phyloP scores from a whole-genome alignment of 2,888 invertebrate species.

The Ellobium chinense region DNA sequence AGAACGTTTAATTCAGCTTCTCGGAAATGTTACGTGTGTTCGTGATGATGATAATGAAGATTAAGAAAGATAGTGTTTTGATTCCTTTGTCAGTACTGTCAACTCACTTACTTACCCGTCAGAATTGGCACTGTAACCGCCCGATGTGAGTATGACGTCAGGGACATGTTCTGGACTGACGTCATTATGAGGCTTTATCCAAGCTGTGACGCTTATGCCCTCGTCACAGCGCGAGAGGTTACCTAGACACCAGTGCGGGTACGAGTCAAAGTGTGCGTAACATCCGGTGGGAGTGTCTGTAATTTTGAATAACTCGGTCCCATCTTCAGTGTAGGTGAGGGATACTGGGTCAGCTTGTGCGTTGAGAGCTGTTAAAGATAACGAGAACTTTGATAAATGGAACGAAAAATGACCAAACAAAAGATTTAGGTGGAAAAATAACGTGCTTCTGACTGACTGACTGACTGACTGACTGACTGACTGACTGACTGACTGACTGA shows the following conservation, averaged over 20 bases:
- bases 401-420: background rate
- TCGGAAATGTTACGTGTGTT: no score
- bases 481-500: background rate
- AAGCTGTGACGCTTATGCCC: constrained; percentile 67
- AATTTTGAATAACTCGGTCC: constrained; percentile 40
- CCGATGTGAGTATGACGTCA: constrained; percentile 64
- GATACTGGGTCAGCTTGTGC: background rate
- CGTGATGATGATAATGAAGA: no score
- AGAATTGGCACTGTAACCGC: constrained; percentile 69
- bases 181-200: constrained; percentile 58
- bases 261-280: constrained; percentile 63
- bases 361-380: background rate
- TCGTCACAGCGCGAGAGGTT: constrained; percentile 65
- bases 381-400: background rate
- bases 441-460: no score
- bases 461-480: background rate
- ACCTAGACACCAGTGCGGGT: constrained; percentile 75
- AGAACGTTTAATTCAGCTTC: background rate
- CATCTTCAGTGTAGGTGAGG: constrained; percentile 58
- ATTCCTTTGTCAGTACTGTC: no score
- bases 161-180: constrained; percentile 51
- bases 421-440: background rate
- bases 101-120: constrained; percentile 62
- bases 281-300: constrained; percentile 54
- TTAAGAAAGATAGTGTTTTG: no score